Conservation (phyloP, 1,140 invertebrate species). For the Helicoverpa zea region DNA sequence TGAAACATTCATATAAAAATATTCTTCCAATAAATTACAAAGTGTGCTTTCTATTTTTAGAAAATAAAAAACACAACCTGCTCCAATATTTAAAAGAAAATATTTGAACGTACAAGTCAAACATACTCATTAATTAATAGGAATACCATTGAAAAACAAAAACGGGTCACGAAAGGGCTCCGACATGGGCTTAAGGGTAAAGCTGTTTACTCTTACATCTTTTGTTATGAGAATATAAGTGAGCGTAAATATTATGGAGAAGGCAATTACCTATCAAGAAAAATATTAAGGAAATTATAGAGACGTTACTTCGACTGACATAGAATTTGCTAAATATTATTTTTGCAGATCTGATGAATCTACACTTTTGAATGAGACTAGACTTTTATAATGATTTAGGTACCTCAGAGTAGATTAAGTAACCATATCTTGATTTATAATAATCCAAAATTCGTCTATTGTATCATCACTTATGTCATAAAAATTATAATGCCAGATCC, state of each 20-base stretch:
- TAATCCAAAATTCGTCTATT: no score
- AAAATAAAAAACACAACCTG: not conserved
- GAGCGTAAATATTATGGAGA: not conserved
- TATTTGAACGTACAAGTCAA: slow-evolving; percentile 25
- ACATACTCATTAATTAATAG: slow-evolving; percentile 32
- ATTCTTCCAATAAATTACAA: not conserved
- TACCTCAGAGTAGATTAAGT: no score
- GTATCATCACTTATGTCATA: no score
- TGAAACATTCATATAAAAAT: not conserved
- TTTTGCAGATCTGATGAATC: no score
- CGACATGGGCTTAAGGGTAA: slow-evolving; percentile 26
- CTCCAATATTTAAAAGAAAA: slow-evolving; percentile 25
- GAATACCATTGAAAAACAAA: slow-evolving; percentile 38
- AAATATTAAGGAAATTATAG: no score
- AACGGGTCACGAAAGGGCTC: slow-evolving; percentile 35
- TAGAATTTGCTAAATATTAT: no score
- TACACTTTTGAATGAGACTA: no score
- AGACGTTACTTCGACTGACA: no score
- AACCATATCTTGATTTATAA: no score
- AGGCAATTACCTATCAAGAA: not conserved
- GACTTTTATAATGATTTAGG: no score
- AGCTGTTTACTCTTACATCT: slow-evolving; percentile 41
- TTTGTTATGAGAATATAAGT: slow-evolving; percentile 7
- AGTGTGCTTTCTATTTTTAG: not conserved
- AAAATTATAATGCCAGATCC: not conserved